These are phyloP conservation scores for Tortricodes alternella DNA, from an alignment of 2,888 invertebrate genomes.

Conservation along the genomic window DNA sequence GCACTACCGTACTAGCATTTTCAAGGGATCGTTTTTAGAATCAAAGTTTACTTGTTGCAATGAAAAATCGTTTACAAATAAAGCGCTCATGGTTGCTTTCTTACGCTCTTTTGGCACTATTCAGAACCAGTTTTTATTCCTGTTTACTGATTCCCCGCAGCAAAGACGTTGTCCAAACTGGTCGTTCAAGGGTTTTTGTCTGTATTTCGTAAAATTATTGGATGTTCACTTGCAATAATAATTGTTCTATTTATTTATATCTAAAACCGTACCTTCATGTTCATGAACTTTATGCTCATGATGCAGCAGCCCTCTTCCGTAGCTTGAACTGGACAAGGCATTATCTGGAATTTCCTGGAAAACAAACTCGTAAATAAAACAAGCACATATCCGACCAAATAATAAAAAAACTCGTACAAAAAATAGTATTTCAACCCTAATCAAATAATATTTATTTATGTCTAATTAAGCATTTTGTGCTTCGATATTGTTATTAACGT, in stretches of 20 bases:
- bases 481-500: too few species aligned
- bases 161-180: conserved; percentile 13
- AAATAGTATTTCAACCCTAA: too few species aligned
- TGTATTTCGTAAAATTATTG: too few species aligned
- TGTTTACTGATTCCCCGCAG: conserved; percentile 12
- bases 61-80: background rate
- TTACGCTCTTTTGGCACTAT: conserved; percentile 7
- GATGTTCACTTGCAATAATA: too few species aligned
- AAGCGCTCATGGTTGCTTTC: background rate
- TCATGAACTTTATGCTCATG: conserved; percentile 56
- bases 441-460: too few species aligned
- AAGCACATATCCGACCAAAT: too few species aligned
- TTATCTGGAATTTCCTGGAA: conserved; percentile 67
- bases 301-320: conserved; percentile 61
- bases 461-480: too few species aligned
- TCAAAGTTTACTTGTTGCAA: background rate
- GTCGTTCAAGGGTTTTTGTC: conserved; percentile 3
- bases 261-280: background rate
- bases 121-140: conserved; percentile 24
- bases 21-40: too few species aligned
- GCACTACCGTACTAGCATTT: too few species aligned
- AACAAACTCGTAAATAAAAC: conserved; percentile 34
- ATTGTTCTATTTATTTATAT: too few species aligned
- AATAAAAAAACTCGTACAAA: too few species aligned
- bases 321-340: conserved; percentile 58